Conservation (phyloP, 2,113 vertebrate genomes). For the Tautogolabrus adspersus region DNA sequence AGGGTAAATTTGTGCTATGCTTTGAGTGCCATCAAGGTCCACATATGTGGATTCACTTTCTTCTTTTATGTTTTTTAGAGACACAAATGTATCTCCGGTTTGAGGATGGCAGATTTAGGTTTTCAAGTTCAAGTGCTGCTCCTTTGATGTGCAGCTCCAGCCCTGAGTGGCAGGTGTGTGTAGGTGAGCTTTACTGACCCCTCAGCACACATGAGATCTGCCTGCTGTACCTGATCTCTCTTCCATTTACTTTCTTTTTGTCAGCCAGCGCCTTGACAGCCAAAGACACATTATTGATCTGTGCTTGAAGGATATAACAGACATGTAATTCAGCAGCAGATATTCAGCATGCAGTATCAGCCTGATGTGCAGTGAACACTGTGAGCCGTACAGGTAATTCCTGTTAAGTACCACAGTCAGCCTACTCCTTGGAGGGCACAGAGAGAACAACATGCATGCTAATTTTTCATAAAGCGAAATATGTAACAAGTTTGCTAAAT, state of each 20-base stretch:
- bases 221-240: conserved; percentile 68
- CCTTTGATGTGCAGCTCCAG: conserved; percentile 56
- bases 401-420: conserved; percentile 46
- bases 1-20: conserved; percentile 39
- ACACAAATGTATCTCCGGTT: conserved; percentile 49
- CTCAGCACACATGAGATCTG: conserved; percentile 63
- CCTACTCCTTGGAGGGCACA: conserved; percentile 35
- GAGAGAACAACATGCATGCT: conserved; percentile 22
- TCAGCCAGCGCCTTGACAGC: conserved; percentile 56
- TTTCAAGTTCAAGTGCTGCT: conserved; percentile 46
- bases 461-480: conserved; percentile 53
- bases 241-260: conserved; percentile 67
- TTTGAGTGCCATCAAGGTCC: conserved; percentile 59
- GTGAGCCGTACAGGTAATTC: conserved; percentile 51
- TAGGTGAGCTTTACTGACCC: conserved; percentile 65
- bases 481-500: conserved; percentile 49
- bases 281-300: conserved; percentile 67
- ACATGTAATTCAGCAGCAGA: conserved; percentile 55
- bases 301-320: conserved; percentile 58
- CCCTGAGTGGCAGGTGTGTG: conserved; percentile 64
- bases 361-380: conserved; percentile 1
- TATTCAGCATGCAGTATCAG: conserved; percentile 26
- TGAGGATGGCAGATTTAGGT: conserved; percentile 52
- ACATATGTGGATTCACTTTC: conserved; percentile 42
- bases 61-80: conserved; percentile 53